These are phyloP conservation scores for Catostomus latipinnis DNA, from an alignment of 2,797 vertebrate species.

Conservation along the genomic window DNA sequence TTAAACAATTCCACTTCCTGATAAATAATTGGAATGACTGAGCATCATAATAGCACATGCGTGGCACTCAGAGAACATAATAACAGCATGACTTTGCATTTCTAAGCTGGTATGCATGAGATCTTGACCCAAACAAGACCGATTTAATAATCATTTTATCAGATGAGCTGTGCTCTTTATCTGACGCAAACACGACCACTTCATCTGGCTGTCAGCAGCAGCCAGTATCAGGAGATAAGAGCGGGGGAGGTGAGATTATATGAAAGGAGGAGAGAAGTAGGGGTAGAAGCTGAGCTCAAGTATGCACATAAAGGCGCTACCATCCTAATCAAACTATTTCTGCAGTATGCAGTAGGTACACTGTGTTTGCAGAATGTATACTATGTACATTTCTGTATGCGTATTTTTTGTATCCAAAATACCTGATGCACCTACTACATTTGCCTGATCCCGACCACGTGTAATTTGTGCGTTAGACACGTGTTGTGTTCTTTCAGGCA, in stretches of 20 bases:
- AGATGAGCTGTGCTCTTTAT: slow-evolving; percentile 42
- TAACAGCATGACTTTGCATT: slow-evolving; percentile 20
- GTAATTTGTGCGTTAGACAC: too few relatives aligned
- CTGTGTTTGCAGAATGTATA: too few relatives aligned
- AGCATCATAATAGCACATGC: neutral
- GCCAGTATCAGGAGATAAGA: slow-evolving; percentile 9
- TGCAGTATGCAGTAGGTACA: too few relatives aligned
- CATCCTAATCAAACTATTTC: too few relatives aligned
- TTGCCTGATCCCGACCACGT: too few relatives aligned
- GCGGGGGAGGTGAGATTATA: too few relatives aligned
- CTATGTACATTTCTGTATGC: too few relatives aligned
- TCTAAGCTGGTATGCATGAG: slow-evolving; percentile 47
- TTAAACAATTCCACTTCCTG: slow-evolving; percentile 8
- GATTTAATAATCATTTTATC: slow-evolving; percentile 63
- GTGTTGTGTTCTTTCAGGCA: too few relatives aligned
- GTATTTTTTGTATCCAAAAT: too few relatives aligned
- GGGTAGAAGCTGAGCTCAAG: too few relatives aligned
- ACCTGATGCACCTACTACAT: too few relatives aligned
- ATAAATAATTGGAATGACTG: slow-evolving; percentile 24
- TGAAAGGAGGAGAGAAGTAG: neutral
- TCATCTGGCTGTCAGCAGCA: slow-evolving; percentile 61
- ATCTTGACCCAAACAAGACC: slow-evolving; percentile 40
- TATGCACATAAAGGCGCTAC: too few relatives aligned
- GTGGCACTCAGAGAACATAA: neutral
- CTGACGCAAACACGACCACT: slow-evolving; percentile 41